Evolutionary conservation across 2,113 vertebrate species (phyloP).

Genomic region (Microtus ochrogaster): DNA sequence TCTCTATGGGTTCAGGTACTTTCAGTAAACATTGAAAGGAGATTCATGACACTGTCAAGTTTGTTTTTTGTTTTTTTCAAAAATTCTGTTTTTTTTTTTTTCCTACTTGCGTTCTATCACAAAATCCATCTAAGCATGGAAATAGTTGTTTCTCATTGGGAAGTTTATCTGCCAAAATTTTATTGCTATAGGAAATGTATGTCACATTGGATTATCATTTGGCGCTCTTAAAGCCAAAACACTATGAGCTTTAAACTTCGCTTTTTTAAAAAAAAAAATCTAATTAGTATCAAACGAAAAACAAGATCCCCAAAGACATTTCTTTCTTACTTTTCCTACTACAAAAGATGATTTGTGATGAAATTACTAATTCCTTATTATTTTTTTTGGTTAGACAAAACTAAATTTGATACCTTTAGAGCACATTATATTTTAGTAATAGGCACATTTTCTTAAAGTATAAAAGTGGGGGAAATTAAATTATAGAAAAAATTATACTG

Average conservation of each 20-base stretch:
- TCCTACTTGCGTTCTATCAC: slow-evolving; percentile 77
- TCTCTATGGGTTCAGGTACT: slow-evolving; percentile 56
- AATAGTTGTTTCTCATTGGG: slow-evolving; percentile 82
- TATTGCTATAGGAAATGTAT: slow-evolving; percentile 86
- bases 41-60: slow-evolving; percentile 63
- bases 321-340: slow-evolving; percentile 59
- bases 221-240: slow-evolving; percentile 81
- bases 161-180: slow-evolving; percentile 84
- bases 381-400: not conserved
- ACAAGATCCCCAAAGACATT: slow-evolving; percentile 69
- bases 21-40: slow-evolving; percentile 63
- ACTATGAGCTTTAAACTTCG: slow-evolving; percentile 77
- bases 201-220: slow-evolving; percentile 84
- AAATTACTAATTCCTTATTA: slow-evolving; percentile 36
- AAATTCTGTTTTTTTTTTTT: slow-evolving; percentile 61
- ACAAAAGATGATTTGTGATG: slow-evolving; percentile 50
- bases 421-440: slow-evolving; percentile 30
- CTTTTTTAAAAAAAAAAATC: slow-evolving; percentile 60
- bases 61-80: not conserved
- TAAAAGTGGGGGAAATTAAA: slow-evolving; percentile 1
- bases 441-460: slow-evolving; percentile 50
- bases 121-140: slow-evolving; percentile 82
- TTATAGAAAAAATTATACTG: slow-evolving; percentile 55
- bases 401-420: slow-evolving; percentile 51
- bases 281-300: slow-evolving; percentile 78